A percentile compares a stretch with the other conserved stretches of the same genome.
phyloP scores from a whole-genome alignment of 2,888 invertebrate species.

The Polyommatus iphigenia region DNA sequence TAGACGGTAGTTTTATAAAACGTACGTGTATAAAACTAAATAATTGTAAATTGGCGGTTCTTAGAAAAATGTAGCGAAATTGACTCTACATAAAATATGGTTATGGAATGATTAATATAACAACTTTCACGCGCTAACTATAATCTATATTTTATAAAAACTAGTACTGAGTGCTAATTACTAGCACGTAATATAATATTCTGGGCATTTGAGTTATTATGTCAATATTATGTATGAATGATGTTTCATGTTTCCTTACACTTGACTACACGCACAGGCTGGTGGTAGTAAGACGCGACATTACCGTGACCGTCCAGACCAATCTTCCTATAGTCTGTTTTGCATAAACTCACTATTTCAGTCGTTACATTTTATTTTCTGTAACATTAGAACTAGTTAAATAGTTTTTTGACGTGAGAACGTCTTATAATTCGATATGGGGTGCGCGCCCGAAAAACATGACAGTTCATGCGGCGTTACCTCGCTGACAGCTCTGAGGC shows the following conservation, averaged over 20 bases:
- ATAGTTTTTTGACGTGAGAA: too few relatives aligned
- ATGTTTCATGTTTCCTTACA: constrained; percentile 28
- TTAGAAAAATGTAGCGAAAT: not conserved
- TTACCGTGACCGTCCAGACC: constrained; percentile 3
- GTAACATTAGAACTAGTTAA: not conserved
- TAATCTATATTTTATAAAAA: constrained; percentile 17
- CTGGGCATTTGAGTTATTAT: not conserved
- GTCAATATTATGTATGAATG: constrained; percentile 13
- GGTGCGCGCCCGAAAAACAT: too few relatives aligned
- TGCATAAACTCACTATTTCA: constrained; percentile 14
- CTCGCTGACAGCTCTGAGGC: too few relatives aligned
- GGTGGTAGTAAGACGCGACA: not conserved
- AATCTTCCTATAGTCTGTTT: constrained; percentile 14
- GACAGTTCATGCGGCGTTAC: too few relatives aligned
- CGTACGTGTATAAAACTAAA: not conserved
- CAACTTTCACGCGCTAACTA: not conserved
- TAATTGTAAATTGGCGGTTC: not conserved
- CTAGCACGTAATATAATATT: constrained; percentile 7
- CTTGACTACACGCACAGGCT: not conserved
- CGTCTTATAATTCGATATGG: too few relatives aligned
- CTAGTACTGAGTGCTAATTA: not conserved
- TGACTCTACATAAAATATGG: not conserved
- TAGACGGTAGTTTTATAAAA: too few relatives aligned
- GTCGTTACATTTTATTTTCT: not conserved
- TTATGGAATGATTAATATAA: not conserved